These are phyloP conservation scores for Drosophila pseudoananassae DNA, from an alignment of 1,140 invertebrate genomes.

Conservation along the genomic window DNA sequence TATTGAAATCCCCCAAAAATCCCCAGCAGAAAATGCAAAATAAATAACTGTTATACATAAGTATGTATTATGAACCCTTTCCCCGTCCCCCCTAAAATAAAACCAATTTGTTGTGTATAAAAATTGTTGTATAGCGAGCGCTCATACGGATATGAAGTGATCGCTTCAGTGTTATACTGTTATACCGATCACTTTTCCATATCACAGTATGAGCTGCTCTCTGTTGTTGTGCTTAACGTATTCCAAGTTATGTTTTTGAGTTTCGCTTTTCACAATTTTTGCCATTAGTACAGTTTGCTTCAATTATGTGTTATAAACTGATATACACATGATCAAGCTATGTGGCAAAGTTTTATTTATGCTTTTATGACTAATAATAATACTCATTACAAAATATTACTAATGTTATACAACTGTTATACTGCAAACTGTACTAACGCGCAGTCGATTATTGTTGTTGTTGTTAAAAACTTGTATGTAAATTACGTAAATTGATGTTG, in stretches of 20 bases:
- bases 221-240: conserved; percentile 79
- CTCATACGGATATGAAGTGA: conserved; percentile 21
- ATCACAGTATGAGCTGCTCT: conserved; percentile 44
- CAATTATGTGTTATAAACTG: neutral
- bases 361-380: neutral
- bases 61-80: conserved; percentile 1
- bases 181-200: conserved; percentile 21
- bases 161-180: conserved; percentile 9
- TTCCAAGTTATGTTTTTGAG: conserved; percentile 65
- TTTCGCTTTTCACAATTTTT: conserved; percentile 43
- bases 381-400: neutral
- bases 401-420: neutral
- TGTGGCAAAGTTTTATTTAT: neutral
- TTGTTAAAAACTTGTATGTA: conserved; percentile 54
- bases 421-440: conserved; percentile 14
- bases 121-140: conserved; percentile 37
- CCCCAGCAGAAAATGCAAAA: conserved; percentile 26
- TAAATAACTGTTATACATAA: conserved; percentile 39
- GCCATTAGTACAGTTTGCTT: conserved; percentile 29
- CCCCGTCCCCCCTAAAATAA: neutral
- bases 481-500: conserved; percentile 44
- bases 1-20: conserved; percentile 38
- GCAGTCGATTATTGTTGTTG: conserved; percentile 48
- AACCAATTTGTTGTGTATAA: conserved; percentile 51
- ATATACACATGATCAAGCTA: neutral